Evolutionary conservation across 2,888 invertebrate genomes (phyloP).

Genomic region (Agrochola litura): DNA sequence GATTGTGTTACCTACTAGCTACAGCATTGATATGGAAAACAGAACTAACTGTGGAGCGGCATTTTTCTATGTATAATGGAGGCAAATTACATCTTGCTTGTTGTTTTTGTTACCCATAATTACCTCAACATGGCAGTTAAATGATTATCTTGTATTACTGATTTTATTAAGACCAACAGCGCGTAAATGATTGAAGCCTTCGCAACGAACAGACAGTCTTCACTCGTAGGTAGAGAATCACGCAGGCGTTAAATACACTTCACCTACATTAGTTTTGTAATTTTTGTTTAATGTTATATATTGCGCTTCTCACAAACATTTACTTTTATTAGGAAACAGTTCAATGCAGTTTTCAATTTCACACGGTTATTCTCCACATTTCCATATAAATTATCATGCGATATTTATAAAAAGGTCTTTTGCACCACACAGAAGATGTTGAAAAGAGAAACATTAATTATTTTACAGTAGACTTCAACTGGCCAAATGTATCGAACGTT

Average conservation of each 20-base stretch:
- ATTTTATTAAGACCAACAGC: slow-evolving; percentile 68
- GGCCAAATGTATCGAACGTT: neutral
- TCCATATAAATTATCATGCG: slow-evolving; percentile 25
- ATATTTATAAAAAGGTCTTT: neutral
- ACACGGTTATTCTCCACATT: slow-evolving; percentile 45
- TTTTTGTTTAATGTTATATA: slow-evolving; percentile 43
- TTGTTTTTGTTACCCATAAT: slow-evolving; percentile 53
- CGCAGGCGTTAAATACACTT: slow-evolving; percentile 69
- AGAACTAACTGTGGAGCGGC: slow-evolving; percentile 22
- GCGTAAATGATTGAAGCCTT: slow-evolving; percentile 72
- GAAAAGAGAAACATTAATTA: neutral
- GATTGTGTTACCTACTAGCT: slow-evolving; percentile 62
- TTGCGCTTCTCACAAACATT: slow-evolving; percentile 34
- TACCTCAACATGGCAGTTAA: slow-evolving; percentile 42
- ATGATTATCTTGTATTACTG: slow-evolving; percentile 55
- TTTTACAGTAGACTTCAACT: neutral
- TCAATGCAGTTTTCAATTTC: slow-evolving; percentile 44
- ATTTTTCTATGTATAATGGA: slow-evolving; percentile 31
- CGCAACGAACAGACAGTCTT: slow-evolving; percentile 47
- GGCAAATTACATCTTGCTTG: slow-evolving; percentile 31
- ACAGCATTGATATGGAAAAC: slow-evolving; percentile 49
- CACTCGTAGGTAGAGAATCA: slow-evolving; percentile 54
- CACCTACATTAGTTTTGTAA: slow-evolving; percentile 62
- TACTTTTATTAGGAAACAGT: slow-evolving; percentile 39
- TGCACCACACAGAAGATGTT: neutral